phyloP scores from a whole-genome alignment of 2,888 invertebrate species.

The Eupithecia abbreviata region DNA sequence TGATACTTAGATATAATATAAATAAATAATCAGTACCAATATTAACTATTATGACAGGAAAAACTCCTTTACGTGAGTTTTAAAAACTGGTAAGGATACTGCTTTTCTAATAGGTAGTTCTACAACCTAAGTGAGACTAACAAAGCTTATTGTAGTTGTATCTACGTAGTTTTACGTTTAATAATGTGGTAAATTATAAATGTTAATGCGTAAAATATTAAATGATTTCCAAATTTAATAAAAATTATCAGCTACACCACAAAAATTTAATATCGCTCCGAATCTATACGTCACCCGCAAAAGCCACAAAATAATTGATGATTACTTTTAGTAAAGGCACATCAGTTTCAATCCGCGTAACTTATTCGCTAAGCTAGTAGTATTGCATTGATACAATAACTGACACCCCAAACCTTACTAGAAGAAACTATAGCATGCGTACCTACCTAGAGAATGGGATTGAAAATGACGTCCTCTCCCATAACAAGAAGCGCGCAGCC shows the following conservation, averaged over 20 bases:
- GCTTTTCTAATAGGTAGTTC: too few species aligned
- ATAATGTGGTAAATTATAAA: not conserved
- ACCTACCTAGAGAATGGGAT: too few species aligned
- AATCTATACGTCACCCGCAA: constrained; percentile 25
- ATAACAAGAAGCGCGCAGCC: too few species aligned
- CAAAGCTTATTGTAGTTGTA: not conserved
- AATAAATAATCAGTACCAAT: too few species aligned
- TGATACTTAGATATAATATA: too few species aligned
- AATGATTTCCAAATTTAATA: not conserved
- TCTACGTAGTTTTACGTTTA: not conserved
- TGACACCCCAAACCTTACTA: not conserved
- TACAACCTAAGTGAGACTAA: not conserved
- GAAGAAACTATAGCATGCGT: too few species aligned
- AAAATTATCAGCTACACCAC: constrained; percentile 15
- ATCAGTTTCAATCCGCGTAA: constrained; percentile 32
- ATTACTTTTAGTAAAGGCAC: constrained; percentile 22
- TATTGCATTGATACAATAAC: not conserved
- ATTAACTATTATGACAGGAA: too few species aligned
- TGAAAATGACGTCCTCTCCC: too few species aligned
- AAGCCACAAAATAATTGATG: constrained; percentile 26
- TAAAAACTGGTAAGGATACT: too few species aligned
- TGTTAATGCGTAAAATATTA: not conserved
- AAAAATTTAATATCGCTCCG: constrained; percentile 29
- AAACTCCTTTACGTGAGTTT: too few species aligned
- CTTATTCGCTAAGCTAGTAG: not conserved